Base-by-base conservation (phyloP, 2,113 vertebrate genomes). In the Empidonax traillii region DNA sequence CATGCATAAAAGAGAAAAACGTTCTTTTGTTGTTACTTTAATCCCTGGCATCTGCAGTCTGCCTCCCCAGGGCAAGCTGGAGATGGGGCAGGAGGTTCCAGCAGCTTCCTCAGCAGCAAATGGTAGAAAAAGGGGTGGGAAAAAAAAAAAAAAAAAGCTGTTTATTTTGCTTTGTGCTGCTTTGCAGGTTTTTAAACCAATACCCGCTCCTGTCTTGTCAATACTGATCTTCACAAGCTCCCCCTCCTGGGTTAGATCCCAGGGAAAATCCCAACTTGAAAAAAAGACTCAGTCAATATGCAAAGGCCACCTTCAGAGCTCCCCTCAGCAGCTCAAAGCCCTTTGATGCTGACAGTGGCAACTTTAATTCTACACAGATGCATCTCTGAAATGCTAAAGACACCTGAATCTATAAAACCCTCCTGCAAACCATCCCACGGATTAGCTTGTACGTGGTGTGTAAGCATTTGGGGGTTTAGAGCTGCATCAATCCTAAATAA, bases 251-350 rank as follows among this genome's bases (percentile, higher is more conserved):
- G n/a, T 19, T 53, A 55, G 28, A 83, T 71, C 24, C 8, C 14
- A 86, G 39, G 35, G 31, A 95, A 95, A 93, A 65, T 30, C 71
- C 33, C 55, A 81, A 8, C 87, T 65, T 87, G 66, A 93, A 91
- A 88, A 83, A 83, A 83, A 59, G 51, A 52, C 52, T 74, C 63
- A 71, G 68, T 91, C 87, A 93, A 91, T 90, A 95, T 30, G 41
- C 65, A 86, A 91, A 93, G 89, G 82, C 76, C 82, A 88, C 83
- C 72, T 93, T 82, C 90, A 86, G 75, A 86, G 74, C 47, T 87
- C 59, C 86, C 67, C 73, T 53, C 72, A 88, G 79, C 72, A 81
- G 63, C 89, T 92, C 95, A 95, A 87, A 96, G 78, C 87, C n/a
- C 87, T 93, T 93, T 93, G 72, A 87, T 94, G 93, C 72, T 91